Base-by-base conservation (phyloP, 2,888 invertebrate genomes). In the Limenitis camilla region DNA sequence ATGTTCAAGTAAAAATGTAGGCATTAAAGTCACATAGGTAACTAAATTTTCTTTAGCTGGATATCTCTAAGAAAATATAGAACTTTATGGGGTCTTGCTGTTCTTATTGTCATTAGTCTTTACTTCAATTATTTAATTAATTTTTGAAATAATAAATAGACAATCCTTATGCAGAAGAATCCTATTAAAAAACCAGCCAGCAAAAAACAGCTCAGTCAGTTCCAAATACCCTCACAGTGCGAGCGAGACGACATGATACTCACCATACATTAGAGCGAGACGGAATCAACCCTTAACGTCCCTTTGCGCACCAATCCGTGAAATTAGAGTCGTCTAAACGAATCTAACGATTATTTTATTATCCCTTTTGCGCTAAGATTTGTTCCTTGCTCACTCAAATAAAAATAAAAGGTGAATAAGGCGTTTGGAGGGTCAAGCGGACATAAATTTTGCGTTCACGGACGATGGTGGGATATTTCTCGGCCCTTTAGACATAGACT, bases 291-390 rank as follows among this genome's bases (percentile, higher is more conserved):
- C 78, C 78, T 74, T 65, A 63, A 57, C 65, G 68, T 69, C 85
- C 87, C 84, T 84, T 86, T 83, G 79, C 73, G 79, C 85, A 85
- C 69, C 82, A 80, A 82, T 69, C 81, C 87, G 81, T 86, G 86
- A 87, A 87, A 87, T 87, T 87, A 82, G 84, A 84, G 66, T 81
- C 85, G 83, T 85, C 86, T 87, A 86, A 85, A 86, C 86, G 87
- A 84, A 86, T 85, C 81, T 85, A 86, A 86, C 87, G 87, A 86
- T 87, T 87, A 87, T 86, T 87, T 87, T 87, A 87, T 86, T 87
- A 86, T 86, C 83, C 85, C 80, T 83, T 85, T 83, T 83, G 75
- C 84, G 76, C 85, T 86, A 86, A 87, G 87, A 87, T 86, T 87
- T 86, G 87, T 86, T 87, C 77, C 87, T 86, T 87, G 87, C 84